phyloP scores from a whole-genome alignment of 2,888 invertebrate species.

The Melipona beecheii region DNA sequence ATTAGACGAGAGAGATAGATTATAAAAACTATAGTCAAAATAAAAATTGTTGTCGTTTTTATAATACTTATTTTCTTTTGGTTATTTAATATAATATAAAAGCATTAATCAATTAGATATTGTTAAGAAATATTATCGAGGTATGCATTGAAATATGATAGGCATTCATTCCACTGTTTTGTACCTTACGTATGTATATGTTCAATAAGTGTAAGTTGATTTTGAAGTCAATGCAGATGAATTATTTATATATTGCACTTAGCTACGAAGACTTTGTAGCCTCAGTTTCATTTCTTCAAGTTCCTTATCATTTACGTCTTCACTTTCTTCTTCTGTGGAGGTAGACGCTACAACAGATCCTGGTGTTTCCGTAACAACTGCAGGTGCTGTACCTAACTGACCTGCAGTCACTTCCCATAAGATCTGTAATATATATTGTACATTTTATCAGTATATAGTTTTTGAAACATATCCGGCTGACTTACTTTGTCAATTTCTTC shows the following conservation, averaged over 20 bases:
- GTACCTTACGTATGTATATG: slow-evolving; percentile 27
- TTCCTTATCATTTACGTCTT: slow-evolving; percentile 89
- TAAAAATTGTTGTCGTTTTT: slow-evolving; percentile 22
- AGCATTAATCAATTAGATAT: slow-evolving; percentile 17
- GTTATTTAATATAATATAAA: slow-evolving; percentile 30
- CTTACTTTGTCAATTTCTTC: slow-evolving; percentile 95
- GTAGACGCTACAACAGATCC: slow-evolving; percentile 86
- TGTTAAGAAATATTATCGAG: slow-evolving; percentile 26
- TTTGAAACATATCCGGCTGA: not conserved
- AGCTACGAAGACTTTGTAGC: slow-evolving; percentile 94
- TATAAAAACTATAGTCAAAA: slow-evolving; percentile 17
- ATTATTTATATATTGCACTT: slow-evolving; percentile 79
- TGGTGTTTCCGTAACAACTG: slow-evolving; percentile 89
- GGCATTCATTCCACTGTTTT: slow-evolving; percentile 30
- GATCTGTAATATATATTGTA: slow-evolving; percentile 84
- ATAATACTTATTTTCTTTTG: slow-evolving; percentile 29
- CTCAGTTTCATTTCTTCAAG: slow-evolving; percentile 96
- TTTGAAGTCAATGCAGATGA: slow-evolving; percentile 25
- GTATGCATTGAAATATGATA: slow-evolving; percentile 27
- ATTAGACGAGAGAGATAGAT: not conserved
- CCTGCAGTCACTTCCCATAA: slow-evolving; percentile 96
- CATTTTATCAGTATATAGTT: not conserved
- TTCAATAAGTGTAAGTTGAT: slow-evolving; percentile 27
- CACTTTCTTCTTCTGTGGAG: slow-evolving; percentile 87
- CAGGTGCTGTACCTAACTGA: slow-evolving; percentile 95